Conservation (phyloP, 2,797 vertebrate genomes). For the Girardinus metallicus region DNA sequence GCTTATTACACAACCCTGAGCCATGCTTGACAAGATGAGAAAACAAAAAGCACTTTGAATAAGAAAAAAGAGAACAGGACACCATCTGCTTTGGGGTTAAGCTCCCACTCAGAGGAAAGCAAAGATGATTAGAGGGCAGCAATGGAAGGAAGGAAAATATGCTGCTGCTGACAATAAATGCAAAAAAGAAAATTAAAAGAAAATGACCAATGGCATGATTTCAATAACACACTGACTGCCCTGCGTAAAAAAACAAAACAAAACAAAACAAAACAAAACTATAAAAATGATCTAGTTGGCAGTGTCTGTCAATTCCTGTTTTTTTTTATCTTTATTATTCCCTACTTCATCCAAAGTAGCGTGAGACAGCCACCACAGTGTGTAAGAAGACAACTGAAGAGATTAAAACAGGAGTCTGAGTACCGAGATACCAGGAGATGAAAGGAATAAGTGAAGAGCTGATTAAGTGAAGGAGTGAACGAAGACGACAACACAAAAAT, state of each 20-base stretch:
- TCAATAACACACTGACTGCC: slow-evolving; percentile 34
- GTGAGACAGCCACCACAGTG: slow-evolving; percentile 39
- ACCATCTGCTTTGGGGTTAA: slow-evolving; percentile 83
- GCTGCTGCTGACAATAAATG: slow-evolving; percentile 38
- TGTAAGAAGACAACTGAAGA: slow-evolving; percentile 45
- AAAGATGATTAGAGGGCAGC: slow-evolving; percentile 57
- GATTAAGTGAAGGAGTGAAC: slow-evolving; percentile 70
- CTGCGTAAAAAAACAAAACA: slow-evolving; percentile 8
- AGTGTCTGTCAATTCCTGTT: slow-evolving; percentile 20
- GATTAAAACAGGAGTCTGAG: slow-evolving; percentile 35
- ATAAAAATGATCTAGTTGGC: slow-evolving; percentile 26
- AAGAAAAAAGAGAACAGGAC: slow-evolving; percentile 82
- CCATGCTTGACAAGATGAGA: slow-evolving; percentile 86
- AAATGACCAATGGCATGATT: slow-evolving; percentile 54
- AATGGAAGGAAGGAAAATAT: slow-evolving; percentile 43
- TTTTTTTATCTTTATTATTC: slow-evolving; percentile 8
- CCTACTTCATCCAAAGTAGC: slow-evolving; percentile 35
- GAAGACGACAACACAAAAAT: slow-evolving; percentile 76
- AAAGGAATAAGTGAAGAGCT: slow-evolving; percentile 68
- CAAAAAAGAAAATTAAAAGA: slow-evolving; percentile 17
- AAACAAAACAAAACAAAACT: slow-evolving; percentile 15
- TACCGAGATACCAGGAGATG: slow-evolving; percentile 51
- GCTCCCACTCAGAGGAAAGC: slow-evolving; percentile 46
- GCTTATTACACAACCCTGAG: slow-evolving; percentile 86
- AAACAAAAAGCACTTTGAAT: slow-evolving; percentile 83